A percentile compares a stretch with the other conserved stretches of the same genome.
Conservation (phyloP, 1,140 invertebrate genomes). For the Scaptomyza montana region DNA sequence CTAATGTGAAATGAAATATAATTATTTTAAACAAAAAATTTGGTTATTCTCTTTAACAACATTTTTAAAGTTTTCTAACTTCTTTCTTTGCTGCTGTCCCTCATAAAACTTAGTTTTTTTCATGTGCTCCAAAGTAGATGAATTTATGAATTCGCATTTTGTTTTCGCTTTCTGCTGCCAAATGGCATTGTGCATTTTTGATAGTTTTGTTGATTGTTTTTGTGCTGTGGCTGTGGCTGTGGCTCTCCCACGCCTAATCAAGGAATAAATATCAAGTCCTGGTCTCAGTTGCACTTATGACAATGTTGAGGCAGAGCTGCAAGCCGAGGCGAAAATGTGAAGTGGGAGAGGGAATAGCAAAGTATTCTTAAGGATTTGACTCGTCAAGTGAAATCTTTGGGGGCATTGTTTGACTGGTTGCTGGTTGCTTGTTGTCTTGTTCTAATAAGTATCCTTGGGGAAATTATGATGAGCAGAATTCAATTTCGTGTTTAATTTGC, state of each 20-base stretch:
- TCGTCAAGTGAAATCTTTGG: conserved; percentile 60
- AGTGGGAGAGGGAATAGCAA: background rate
- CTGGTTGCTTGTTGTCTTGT: conserved; percentile 2
- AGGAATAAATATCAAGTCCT: conserved; percentile 56
- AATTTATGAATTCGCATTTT: background rate
- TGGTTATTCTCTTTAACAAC: too few species aligned
- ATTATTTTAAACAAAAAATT: too few species aligned
- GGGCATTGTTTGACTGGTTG: conserved; percentile 35
- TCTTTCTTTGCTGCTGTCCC: too few species aligned
- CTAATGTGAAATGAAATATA: too few species aligned
- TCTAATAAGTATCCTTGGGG: conserved; percentile 78
- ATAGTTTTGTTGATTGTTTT: conserved; percentile 54
- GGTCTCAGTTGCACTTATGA: conserved; percentile 76
- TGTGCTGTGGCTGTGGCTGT: background rate
- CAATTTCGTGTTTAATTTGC: conserved; percentile 81
- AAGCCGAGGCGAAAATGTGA: background rate
- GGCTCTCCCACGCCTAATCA: conserved; percentile 62
- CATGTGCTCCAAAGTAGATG: background rate
- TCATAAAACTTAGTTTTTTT: too few species aligned
- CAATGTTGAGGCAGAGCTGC: conserved; percentile 40
- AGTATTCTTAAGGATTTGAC: conserved; percentile 30
- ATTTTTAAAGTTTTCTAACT: too few species aligned
- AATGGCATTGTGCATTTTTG: conserved; percentile 70
- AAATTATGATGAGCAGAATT: conserved; percentile 82
- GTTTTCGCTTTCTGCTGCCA: conserved; percentile 9